A percentile compares a stretch with the other conserved stretches of the same genome.
Conservation (phyloP, 2,113 vertebrate species). For the Theristicus caerulescens region DNA sequence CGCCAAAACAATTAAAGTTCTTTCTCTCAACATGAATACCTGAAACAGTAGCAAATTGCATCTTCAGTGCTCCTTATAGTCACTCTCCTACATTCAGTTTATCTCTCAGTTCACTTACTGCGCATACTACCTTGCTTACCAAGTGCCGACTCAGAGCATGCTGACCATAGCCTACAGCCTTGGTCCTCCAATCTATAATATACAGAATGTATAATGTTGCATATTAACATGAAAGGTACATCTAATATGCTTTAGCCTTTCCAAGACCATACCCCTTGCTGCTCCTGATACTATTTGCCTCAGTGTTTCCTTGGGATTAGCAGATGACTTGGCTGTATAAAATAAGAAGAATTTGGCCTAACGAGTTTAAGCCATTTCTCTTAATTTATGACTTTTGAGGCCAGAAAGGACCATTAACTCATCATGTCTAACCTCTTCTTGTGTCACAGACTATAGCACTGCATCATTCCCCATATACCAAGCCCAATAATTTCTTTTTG, state of each 20-base stretch:
- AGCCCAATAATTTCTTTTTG: background rate
- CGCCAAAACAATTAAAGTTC: slow-evolving; percentile 38
- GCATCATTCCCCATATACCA: background rate
- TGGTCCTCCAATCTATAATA: background rate
- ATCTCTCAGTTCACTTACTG: background rate
- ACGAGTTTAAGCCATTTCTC: background rate
- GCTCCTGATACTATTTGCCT: background rate
- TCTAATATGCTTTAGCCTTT: background rate
- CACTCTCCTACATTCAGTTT: background rate
- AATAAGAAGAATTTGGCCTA: background rate
- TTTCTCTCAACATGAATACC: background rate
- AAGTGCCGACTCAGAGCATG: background rate
- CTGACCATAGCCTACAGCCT: background rate
- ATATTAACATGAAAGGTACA: background rate
- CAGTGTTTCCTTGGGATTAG: background rate
- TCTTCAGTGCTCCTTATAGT: background rate
- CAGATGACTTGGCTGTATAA: background rate
- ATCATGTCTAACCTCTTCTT: background rate
- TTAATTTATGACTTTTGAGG: background rate
- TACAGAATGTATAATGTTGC: background rate
- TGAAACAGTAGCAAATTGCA: background rate
- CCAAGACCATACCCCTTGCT: background rate
- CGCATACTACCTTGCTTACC: background rate
- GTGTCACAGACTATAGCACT: background rate
- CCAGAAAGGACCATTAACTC: background rate